These are phyloP conservation scores for Drosophila jambulina DNA, from an alignment of 1,140 invertebrate genomes.

Conservation along the genomic window DNA sequence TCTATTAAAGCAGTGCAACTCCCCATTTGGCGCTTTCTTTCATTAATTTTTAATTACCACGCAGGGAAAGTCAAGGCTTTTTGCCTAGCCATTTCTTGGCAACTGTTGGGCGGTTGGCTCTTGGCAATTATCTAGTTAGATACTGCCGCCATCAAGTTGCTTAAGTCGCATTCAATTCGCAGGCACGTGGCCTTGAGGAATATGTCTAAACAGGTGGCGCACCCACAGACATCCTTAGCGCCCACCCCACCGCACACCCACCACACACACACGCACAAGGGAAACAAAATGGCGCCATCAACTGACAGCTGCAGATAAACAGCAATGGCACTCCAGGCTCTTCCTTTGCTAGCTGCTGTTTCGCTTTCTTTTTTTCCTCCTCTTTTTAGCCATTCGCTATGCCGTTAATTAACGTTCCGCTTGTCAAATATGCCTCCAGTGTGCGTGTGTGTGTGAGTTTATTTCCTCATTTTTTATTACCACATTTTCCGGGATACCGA, in stretches of 20 bases:
- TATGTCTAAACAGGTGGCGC: slow-evolving; percentile 55
- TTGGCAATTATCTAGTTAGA: slow-evolving; percentile 22
- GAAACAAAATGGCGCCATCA: slow-evolving; percentile 53
- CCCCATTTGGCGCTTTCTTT: slow-evolving; percentile 3
- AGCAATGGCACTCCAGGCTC: slow-evolving; percentile 31
- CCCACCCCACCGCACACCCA: background rate
- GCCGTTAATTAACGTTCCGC: slow-evolving; percentile 71
- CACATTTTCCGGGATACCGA: slow-evolving; percentile 24
- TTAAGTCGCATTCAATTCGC: slow-evolving; percentile 24
- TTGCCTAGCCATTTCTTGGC: slow-evolving; percentile 1
- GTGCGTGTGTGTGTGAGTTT: slow-evolving; percentile 10
- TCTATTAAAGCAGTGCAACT: slow-evolving; percentile 4
- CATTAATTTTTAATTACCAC: slow-evolving; percentile 15
- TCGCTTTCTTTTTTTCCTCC: slow-evolving; percentile 25
- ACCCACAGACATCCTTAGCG: slow-evolving; percentile 10
- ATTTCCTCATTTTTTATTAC: slow-evolving; percentile 52
- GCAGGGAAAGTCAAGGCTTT: slow-evolving; percentile 10
- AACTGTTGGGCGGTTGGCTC: background rate
- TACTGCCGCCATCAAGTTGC: slow-evolving; percentile 9
- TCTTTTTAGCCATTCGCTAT: slow-evolving; percentile 44
- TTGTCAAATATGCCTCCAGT: slow-evolving; percentile 34
- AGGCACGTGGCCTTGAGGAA: slow-evolving; percentile 27
- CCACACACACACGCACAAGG: slow-evolving; percentile 1
- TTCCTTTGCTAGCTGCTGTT: slow-evolving; percentile 19
- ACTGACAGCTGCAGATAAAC: slow-evolving; percentile 72